Percentiles rank a stretch among this genome's conserved stretches.
These are phyloP conservation scores for Vidua macroura DNA, from an alignment of 2,113 vertebrate genomes.

Conservation along the genomic window DNA sequence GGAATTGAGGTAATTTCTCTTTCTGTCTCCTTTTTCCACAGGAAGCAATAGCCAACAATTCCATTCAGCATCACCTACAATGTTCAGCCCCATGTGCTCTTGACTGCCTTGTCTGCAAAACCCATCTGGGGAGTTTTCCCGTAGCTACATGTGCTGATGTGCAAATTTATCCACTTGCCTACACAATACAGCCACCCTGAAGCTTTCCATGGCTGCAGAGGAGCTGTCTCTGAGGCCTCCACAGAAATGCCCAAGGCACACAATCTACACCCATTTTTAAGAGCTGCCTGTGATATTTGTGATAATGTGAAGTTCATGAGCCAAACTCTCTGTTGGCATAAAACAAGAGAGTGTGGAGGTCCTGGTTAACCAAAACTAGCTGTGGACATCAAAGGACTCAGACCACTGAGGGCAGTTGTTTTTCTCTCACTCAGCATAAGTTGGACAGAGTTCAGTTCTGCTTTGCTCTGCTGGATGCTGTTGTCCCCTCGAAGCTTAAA, in stretches of 20 bases:
- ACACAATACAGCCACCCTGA: background rate
- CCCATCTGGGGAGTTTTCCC: background rate
- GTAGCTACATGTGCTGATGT: accelerated
- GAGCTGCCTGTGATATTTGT: background rate
- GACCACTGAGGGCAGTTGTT: background rate
- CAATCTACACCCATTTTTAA: background rate
- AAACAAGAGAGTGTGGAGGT: background rate
- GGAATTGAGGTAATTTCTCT: background rate
- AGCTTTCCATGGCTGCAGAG: background rate
- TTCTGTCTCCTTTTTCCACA: background rate
- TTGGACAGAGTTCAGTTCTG: background rate
- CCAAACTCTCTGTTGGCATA: background rate
- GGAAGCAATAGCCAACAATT: background rate
- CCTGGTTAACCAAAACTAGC: background rate
- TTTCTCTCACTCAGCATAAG: background rate
- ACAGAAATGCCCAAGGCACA: background rate
- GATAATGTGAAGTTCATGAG: background rate
- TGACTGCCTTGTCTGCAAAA: background rate
- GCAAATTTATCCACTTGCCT: background rate
- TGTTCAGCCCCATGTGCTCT: accelerated
- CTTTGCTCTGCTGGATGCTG: background rate
- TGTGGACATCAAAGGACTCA: background rate
- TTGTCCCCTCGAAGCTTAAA: background rate
- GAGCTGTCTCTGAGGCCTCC: background rate
- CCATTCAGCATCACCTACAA: background rate